Conservation (phyloP, 2,888 invertebrate species). For the Apocheima hispidaria region DNA sequence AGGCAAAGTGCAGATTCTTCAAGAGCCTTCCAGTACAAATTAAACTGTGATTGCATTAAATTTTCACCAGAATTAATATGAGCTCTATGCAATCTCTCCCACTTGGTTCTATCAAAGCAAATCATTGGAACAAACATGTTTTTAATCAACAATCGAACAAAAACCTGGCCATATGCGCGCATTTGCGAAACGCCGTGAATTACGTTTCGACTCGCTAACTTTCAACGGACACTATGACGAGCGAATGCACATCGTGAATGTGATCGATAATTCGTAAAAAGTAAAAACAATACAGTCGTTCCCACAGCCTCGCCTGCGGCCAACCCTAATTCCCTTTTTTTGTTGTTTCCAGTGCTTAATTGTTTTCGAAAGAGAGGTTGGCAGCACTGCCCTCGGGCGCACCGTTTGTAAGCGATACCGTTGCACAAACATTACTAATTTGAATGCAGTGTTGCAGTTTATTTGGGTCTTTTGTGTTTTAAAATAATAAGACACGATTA, state of each 20-base stretch:
- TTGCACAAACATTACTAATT: conserved; percentile 59
- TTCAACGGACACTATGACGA: conserved; percentile 49
- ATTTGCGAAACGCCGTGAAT: conserved; percentile 47
- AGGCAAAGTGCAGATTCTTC: too few relatives aligned
- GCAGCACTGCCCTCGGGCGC: conserved; percentile 70
- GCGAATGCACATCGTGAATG: conserved; percentile 62
- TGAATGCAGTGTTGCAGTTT: conserved; percentile 52
- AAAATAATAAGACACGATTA: conserved; percentile 33
- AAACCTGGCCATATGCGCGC: conserved; percentile 50
- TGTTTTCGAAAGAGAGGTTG: conserved; percentile 80
- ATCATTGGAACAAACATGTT: conserved; percentile 45
- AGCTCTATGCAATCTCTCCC: neutral
- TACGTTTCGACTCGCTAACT: conserved; percentile 50
- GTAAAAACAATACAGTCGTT: conserved; percentile 70
- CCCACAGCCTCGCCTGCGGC: conserved; percentile 76
- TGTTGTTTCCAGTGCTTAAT: conserved; percentile 70
- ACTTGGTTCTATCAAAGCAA: conserved; percentile 41
- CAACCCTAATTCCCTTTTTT: conserved; percentile 55
- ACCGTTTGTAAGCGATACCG: conserved; percentile 53
- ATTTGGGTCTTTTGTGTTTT: conserved; percentile 49
- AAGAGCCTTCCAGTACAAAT: too few relatives aligned
- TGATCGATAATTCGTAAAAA: conserved; percentile 43
- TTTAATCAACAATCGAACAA: conserved; percentile 50
- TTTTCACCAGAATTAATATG: neutral
- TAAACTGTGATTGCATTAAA: neutral